Conservation (phyloP, 2,888 invertebrate genomes). For the Portevinia maculata region DNA sequence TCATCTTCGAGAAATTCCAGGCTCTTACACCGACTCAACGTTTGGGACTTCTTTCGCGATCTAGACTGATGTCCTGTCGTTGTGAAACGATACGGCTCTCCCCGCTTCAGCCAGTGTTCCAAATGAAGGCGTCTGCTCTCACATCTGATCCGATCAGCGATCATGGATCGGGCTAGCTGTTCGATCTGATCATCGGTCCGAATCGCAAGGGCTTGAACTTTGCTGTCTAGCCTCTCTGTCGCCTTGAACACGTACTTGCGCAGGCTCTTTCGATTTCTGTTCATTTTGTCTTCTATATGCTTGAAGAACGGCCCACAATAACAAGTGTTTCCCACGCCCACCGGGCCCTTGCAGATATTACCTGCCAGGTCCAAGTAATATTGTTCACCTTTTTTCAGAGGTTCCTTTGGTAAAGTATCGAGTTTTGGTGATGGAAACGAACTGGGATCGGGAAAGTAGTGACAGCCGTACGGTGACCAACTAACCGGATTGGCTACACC, state of each 20-base stretch:
- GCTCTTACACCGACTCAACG: conserved; percentile 88
- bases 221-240: conserved; percentile 90
- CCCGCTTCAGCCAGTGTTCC: conserved; percentile 88
- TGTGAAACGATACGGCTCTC: conserved; percentile 85
- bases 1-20: conserved; percentile 86
- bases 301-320: conserved; percentile 96
- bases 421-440: conserved; percentile 93
- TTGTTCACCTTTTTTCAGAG: conserved; percentile 93
- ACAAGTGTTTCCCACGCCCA: conserved; percentile 96
- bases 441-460: conserved; percentile 93
- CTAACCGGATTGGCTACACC: conserved; percentile 82
- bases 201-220: conserved; percentile 91
- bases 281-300: conserved; percentile 92
- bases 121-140: conserved; percentile 86
- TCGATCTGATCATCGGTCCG: conserved; percentile 89
- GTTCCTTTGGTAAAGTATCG: conserved; percentile 93
- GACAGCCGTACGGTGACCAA: conserved; percentile 96
- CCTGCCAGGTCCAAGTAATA: conserved; percentile 97
- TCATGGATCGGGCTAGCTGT: conserved; percentile 85
- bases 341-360: conserved; percentile 96
- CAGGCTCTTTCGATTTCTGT: conserved; percentile 88
- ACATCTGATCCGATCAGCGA: conserved; percentile 80
- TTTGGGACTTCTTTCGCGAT: conserved; percentile 84
- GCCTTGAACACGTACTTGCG: conserved; percentile 87
- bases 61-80: conserved; percentile 83